Percentiles rank a stretch among this genome's conserved stretches.
Conservation (phyloP, 2,888 invertebrate species). For the Anthophora plumipes region DNA sequence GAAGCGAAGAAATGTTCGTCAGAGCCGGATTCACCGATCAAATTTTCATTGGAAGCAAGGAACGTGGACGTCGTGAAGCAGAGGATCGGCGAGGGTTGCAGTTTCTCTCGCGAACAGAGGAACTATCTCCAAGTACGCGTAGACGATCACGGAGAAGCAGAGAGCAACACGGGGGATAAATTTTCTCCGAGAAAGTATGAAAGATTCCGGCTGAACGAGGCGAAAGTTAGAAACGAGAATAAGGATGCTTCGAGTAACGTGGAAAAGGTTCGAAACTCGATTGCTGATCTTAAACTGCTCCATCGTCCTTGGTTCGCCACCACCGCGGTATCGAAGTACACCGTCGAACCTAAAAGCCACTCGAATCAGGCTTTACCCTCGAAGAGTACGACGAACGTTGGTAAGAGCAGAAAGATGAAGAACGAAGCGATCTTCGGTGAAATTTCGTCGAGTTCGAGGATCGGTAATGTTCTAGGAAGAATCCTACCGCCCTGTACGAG, state of each 20-base stretch:
- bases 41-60: slow-evolving; percentile 24
- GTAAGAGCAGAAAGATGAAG: background rate
- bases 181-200: no score
- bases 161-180: no score
- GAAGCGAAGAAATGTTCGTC: background rate
- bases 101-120: slow-evolving; percentile 19
- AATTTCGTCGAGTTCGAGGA: no score
- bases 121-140: slow-evolving; percentile 28
- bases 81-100: background rate
- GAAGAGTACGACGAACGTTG: background rate
- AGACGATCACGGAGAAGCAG: background rate
- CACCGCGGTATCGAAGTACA: background rate
- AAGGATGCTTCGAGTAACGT: no score
- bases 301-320: slow-evolving; percentile 37
- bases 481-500: slow-evolving; percentile 33
- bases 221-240: background rate
- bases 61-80: slow-evolving; percentile 31
- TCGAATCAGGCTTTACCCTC: background rate
- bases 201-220: background rate
- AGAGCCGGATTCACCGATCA: slow-evolving; percentile 11
- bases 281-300: background rate
- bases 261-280: no score
- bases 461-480: background rate
- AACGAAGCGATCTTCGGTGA: background rate
- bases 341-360: background rate